Conservation (phyloP, 1,140 invertebrate genomes). For the Mya arenaria region DNA sequence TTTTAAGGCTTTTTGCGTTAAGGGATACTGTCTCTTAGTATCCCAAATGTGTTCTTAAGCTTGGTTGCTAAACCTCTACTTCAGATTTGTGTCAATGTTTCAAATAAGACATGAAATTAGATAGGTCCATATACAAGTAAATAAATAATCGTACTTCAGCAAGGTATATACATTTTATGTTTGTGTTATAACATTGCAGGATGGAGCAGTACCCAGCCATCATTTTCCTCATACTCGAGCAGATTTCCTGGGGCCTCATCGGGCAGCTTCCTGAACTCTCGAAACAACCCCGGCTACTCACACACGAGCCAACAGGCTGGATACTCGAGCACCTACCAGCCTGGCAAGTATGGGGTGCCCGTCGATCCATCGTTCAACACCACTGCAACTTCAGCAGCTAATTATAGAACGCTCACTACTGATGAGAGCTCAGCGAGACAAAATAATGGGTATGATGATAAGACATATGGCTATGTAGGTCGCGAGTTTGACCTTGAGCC, state of each 20-base stretch:
- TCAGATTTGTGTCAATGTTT: not conserved
- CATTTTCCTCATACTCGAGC: conserved; percentile 29
- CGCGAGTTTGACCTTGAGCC: conserved; percentile 38
- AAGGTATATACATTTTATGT: not conserved
- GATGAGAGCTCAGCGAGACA: conserved; percentile 6
- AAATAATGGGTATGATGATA: conserved; percentile 39
- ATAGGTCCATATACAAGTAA: not conserved
- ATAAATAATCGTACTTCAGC: not conserved
- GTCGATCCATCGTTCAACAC: conserved; percentile 43
- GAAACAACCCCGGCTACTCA: not conserved
- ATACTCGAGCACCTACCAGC: conserved; percentile 52
- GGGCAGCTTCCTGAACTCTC: not conserved
- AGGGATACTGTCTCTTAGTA: not conserved
- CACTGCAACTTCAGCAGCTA: conserved; percentile 22
- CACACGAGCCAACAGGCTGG: not conserved
- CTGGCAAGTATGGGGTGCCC: conserved; percentile 59
- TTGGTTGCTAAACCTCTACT: not conserved
- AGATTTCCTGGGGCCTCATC: conserved; percentile 29
- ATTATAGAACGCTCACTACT: conserved; percentile 15
- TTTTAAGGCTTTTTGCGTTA: not conserved
- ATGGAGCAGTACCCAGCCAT: conserved; percentile 54
- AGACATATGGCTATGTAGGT: conserved; percentile 22
- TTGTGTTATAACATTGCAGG: conserved; percentile 15
- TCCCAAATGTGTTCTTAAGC: not conserved
- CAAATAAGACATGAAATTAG: not conserved